Evolutionary conservation across 2,113 vertebrate genomes (phyloP).

Genomic region (Neodontobutis hainanensis): DNA sequence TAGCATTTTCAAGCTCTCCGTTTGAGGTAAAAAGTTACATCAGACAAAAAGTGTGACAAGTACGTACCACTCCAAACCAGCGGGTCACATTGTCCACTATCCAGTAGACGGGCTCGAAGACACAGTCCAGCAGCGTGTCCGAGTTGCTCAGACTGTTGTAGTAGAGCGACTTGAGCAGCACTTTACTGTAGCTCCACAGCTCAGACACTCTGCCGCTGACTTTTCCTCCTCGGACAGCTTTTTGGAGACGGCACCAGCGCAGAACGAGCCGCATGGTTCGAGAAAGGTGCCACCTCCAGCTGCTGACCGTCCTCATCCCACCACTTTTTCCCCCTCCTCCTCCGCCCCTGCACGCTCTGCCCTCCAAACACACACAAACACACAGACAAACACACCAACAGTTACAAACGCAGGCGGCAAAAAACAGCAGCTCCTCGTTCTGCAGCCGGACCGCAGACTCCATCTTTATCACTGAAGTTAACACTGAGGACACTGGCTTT

Average conservation of each 20-base stretch:
- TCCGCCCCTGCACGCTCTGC: conserved; percentile 54
- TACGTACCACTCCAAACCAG: conserved; percentile 96
- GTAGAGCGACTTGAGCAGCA: conserved; percentile 87
- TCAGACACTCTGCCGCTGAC: conserved; percentile 57
- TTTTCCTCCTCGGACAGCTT: conserved; percentile 61
- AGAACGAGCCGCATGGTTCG: conserved; percentile 84
- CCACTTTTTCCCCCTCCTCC: conserved; percentile 19
- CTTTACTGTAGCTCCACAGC: conserved; percentile 85
- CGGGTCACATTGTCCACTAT: conserved; percentile 93
- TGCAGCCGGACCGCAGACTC: conserved; percentile 9
- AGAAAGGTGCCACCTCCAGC: conserved; percentile 83
- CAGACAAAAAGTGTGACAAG: neutral
- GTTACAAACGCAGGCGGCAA: conserved; percentile 57
- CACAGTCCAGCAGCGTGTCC: conserved; percentile 89
- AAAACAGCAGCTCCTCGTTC: conserved; percentile 64
- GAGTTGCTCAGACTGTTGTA: conserved; percentile 89
- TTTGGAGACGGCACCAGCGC: conserved; percentile 83
- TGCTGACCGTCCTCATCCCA: conserved; percentile 79
- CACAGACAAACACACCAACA: conserved; percentile 67
- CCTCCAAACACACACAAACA: conserved; percentile 65
- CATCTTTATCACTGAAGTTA: neutral
- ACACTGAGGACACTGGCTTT: neutral
- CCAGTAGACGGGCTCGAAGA: conserved; percentile 96
- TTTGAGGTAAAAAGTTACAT: neutral
- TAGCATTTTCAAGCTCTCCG: no score